Evolutionary conservation across 2,888 invertebrate genomes (phyloP).

Genomic region (Acleris sparsana): DNA sequence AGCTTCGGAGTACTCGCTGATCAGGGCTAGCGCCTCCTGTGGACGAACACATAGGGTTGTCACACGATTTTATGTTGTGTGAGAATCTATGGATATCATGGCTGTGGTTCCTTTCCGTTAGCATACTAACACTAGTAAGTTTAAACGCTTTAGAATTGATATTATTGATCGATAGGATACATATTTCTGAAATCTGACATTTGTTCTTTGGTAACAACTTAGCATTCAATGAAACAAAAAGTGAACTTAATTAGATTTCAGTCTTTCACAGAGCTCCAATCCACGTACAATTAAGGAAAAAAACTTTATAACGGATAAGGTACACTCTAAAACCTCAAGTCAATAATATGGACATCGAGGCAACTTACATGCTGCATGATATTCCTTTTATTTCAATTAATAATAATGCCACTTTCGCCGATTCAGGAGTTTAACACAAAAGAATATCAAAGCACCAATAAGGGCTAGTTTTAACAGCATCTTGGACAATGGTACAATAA

Average conservation of each 20-base stretch:
- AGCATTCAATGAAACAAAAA: no score
- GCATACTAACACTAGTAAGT: no score
- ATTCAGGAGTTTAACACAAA: constrained; percentile 68
- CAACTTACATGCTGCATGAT: background rate
- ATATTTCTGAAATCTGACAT: no score
- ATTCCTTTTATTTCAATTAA: constrained; percentile 47
- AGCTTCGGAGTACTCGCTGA: constrained; percentile 99
- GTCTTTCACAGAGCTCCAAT: no score
- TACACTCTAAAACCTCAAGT: no score
- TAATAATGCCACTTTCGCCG: constrained; percentile 53
- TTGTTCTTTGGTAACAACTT: no score
- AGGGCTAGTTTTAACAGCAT: constrained; percentile 73
- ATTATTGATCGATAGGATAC: no score
- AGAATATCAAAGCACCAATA: constrained; percentile 66
- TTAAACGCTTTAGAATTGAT: no score
- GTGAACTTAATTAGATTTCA: no score
- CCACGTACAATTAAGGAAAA: no score
- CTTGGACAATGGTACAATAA: constrained; percentile 44
- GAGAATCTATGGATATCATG: background rate
- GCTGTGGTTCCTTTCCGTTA: no score
- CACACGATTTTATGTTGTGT: background rate
- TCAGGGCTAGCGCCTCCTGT: constrained; percentile 97
- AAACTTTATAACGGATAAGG: no score
- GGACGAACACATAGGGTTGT: constrained; percentile 2
- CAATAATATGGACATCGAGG: background rate